Percentiles rank a stretch among this genome's conserved stretches.
Evolutionary conservation across 2,797 vertebrate genomes (phyloP).

Genomic region (Astyanax mexicanus): DNA sequence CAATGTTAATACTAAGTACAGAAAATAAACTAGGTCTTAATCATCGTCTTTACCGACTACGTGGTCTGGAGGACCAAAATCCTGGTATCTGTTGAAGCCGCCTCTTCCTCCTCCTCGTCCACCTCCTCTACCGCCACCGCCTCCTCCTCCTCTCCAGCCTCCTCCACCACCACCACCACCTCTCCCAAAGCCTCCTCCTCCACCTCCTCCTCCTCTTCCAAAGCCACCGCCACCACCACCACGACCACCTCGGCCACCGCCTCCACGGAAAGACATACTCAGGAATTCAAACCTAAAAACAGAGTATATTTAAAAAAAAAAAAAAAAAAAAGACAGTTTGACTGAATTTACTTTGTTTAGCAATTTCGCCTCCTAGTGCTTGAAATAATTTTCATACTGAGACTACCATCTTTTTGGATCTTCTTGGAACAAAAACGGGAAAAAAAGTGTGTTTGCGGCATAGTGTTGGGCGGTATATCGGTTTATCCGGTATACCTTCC

Average conservation of each 20-base stretch:
- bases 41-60: constrained; percentile 86
- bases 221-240: constrained; percentile 72
- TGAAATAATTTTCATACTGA: too few species aligned
- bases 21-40: background rate
- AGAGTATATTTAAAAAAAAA: too few species aligned
- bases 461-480: too few species aligned
- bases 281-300: constrained; percentile 4
- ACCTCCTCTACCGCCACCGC: constrained; percentile 62
- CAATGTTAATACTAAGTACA: too few species aligned
- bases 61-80: constrained; percentile 91
- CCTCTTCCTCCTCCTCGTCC: constrained; percentile 85
- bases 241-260: constrained; percentile 72
- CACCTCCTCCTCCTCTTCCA: constrained; percentile 79
- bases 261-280: constrained; percentile 86
- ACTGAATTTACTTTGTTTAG: too few species aligned
- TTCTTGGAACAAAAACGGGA: too few species aligned
- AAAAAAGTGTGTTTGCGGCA: too few species aligned
- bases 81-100: constrained; percentile 87
- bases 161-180: constrained; percentile 72
- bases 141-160: constrained; percentile 60
- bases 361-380: too few species aligned
- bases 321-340: background rate
- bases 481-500: too few species aligned
- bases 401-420: too few species aligned
- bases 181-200: constrained; percentile 83